These are phyloP conservation scores for Aulostomus chinensis DNA, from an alignment of 2,797 vertebrate genomes.

Conservation along the genomic window DNA sequence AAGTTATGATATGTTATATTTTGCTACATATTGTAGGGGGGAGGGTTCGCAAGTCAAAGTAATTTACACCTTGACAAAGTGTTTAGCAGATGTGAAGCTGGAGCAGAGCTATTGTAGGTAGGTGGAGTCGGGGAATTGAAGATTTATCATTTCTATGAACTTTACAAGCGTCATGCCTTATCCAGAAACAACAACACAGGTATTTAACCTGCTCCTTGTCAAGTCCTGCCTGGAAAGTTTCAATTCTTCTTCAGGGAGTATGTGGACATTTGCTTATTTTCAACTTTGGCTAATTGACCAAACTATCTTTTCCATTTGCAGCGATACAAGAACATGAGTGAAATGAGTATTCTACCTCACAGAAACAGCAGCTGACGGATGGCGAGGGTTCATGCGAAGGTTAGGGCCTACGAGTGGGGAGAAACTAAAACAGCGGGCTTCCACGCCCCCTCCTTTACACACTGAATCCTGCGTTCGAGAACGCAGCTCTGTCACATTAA, in stretches of 20 bases:
- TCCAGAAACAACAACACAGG: slow-evolving; percentile 75
- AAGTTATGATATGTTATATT: slow-evolving; percentile 65
- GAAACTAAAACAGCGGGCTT: slow-evolving; percentile 67
- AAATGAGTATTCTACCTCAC: slow-evolving; percentile 65
- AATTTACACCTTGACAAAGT: slow-evolving; percentile 70
- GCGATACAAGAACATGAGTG: slow-evolving; percentile 21
- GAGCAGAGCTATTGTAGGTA: slow-evolving; percentile 43
- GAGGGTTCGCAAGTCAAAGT: slow-evolving; percentile 60
- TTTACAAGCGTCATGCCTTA: slow-evolving; percentile 74
- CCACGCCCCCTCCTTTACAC: slow-evolving; percentile 37
- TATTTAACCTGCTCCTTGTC: slow-evolving; percentile 77
- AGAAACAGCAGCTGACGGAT: slow-evolving; percentile 75
- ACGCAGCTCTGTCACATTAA: slow-evolving; percentile 70
- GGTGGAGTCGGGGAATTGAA: slow-evolving; percentile 35
- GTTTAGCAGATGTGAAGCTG: slow-evolving; percentile 43
- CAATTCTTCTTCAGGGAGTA: slow-evolving; percentile 71
- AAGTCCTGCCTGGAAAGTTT: slow-evolving; percentile 67
- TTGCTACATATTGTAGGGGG: slow-evolving; percentile 62
- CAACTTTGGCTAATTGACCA: slow-evolving; percentile 72
- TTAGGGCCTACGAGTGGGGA: slow-evolving; percentile 72
- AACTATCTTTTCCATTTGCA: slow-evolving; percentile 72
- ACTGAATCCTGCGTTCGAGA: slow-evolving; percentile 61
- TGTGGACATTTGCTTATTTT: slow-evolving; percentile 81
- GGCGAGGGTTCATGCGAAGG: slow-evolving; percentile 84
- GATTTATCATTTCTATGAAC: slow-evolving; percentile 75